Evolutionary conservation across 1,140 invertebrate genomes (phyloP).

Genomic region (Drosophila kohkoa): DNA sequence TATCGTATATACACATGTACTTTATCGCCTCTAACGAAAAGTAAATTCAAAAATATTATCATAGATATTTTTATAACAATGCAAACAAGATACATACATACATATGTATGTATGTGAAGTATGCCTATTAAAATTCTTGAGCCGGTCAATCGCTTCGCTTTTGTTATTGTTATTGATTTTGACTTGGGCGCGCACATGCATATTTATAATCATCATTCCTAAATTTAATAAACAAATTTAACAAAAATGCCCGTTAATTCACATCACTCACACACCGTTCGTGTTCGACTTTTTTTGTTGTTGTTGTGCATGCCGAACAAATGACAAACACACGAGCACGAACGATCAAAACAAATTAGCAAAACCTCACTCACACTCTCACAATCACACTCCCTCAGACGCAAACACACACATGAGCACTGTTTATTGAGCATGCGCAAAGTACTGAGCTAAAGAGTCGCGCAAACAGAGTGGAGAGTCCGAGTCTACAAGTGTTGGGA

Average conservation of each 20-base stretch:
- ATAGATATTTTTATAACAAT: background rate
- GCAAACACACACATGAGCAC: background rate
- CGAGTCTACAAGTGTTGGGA: slow-evolving; percentile 13
- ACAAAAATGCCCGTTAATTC: slow-evolving; percentile 14
- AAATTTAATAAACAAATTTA: slow-evolving; percentile 11
- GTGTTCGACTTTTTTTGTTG: background rate
- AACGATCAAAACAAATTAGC: slow-evolving; percentile 63
- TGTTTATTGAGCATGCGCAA: slow-evolving; percentile 24
- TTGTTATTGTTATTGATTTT: slow-evolving; percentile 18
- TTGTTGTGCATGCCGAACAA: slow-evolving; percentile 20
- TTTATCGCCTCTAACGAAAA: no score
- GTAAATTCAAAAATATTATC: no score
- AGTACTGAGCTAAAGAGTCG: slow-evolving; percentile 17
- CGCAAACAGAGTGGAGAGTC: background rate
- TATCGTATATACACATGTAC: no score
- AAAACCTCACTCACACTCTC: slow-evolving; percentile 18
- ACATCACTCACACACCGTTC: background rate
- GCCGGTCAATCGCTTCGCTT: slow-evolving; percentile 19
- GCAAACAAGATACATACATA: background rate
- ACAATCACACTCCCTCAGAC: slow-evolving; percentile 8
- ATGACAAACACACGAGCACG: slow-evolving; percentile 55
- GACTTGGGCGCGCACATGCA: background rate
- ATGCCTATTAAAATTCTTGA: slow-evolving; percentile 6
- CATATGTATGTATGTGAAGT: background rate
- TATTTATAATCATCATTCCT: slow-evolving; percentile 10